Base-by-base conservation (phyloP, 2,888 invertebrate species). In the Eristalinus sepulchralis region DNA sequence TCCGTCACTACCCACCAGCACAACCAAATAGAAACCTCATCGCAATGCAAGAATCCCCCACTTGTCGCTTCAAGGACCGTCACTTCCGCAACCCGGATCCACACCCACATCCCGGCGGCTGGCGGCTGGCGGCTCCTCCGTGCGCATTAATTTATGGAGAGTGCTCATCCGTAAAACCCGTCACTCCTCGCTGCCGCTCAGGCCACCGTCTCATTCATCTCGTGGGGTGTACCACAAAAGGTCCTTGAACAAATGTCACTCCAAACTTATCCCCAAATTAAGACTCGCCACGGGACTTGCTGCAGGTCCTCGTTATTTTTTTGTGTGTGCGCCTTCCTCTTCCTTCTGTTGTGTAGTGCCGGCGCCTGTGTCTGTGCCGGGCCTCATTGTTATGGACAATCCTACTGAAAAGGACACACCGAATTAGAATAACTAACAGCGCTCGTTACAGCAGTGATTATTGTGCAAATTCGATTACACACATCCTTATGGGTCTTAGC, bases 381-480 rank as follows among this genome's bases (percentile, higher is more conserved):
- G n/a, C 57, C 24, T 6, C 57, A 57, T 47, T 47, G 47, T 47
- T 47, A 17, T 47, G 47, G 47, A 47, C 47, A 47, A 47, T 47
- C 17, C 17, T 47, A 47, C 17, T 47, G 47, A 47, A 47, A 47
- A 57, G 57, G 57, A 24, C 24, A 27, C 57, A 22, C 24, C 4
- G 57, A 57, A 57, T 57, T 57, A 24, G 24, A 57, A 57, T 47
- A 27, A 22, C 57, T 27, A 57, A 57, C 24, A 24, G 11, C 57
- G 22, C 57, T 57, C 57, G 57, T 57, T 22, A 27, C 24, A 47
- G 57, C 24, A 24, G 57, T 57, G 57, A 57, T 57, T 57, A 57
- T 57, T 57, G 57, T 57, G 57, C 57, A 57, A 57, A 57, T 57
- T 57, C 57, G 57, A 57, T 57, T 57, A 57, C 57, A 57, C 57